phyloP scores from a whole-genome alignment of 2,113 vertebrate genomes.

The Struthio camelus region DNA sequence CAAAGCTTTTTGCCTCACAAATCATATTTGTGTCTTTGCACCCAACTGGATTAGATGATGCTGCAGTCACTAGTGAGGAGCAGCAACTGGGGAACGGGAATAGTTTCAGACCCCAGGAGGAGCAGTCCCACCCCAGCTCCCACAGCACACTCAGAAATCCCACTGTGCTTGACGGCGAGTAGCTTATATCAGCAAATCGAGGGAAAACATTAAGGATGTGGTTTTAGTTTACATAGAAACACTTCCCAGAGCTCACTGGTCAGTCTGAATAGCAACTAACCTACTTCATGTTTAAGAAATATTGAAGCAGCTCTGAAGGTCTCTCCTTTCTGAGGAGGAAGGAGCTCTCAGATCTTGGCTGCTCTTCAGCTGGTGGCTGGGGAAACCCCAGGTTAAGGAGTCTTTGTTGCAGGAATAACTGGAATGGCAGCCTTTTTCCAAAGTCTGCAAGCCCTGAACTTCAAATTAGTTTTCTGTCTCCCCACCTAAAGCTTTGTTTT shows the following conservation, averaged over 20 bases:
- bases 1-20: background rate
- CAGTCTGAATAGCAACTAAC: background rate
- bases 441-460: background rate
- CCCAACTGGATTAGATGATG: background rate
- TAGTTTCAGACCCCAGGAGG: conserved; percentile 19
- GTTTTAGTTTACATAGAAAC: conserved; percentile 38
- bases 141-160: conserved; percentile 5
- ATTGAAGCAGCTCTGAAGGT: background rate
- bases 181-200: conserved; percentile 30
- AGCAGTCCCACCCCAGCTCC: conserved; percentile 43
- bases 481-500: background rate
- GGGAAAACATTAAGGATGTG: conserved; percentile 41
- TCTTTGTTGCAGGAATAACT: background rate
- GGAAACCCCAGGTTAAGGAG: background rate
- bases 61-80: background rate
- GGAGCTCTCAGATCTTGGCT: background rate
- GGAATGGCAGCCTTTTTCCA: conserved; percentile 1
- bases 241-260: conserved; percentile 19
- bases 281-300: conserved; percentile 11
- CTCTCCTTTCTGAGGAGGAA: background rate
- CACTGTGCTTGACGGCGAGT: background rate
- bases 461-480: accelerated
- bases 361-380: background rate
- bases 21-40: background rate
- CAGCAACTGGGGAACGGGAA: background rate